Percentiles rank a stretch among this genome's conserved stretches.
These are phyloP conservation scores for Drosophila prostipennis DNA, from an alignment of 2,888 invertebrate species.

Conservation along the genomic window DNA sequence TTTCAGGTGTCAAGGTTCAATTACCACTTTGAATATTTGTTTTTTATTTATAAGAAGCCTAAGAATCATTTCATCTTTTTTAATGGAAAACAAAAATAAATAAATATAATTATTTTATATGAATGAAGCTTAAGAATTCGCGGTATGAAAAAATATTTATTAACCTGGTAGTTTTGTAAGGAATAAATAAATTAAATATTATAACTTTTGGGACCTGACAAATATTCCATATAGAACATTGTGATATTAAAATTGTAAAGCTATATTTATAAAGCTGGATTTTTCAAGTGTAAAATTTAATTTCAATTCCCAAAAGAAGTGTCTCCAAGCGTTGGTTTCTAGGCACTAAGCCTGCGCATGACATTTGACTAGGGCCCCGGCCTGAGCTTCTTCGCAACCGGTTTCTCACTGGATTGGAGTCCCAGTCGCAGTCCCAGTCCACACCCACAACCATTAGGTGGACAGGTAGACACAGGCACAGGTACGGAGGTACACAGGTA, in stretches of 20 bases:
- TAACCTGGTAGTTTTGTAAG: too few relatives aligned
- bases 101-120: too few relatives aligned
- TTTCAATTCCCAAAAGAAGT: neutral
- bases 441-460: conserved; percentile 13
- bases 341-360: conserved; percentile 8
- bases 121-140: neutral
- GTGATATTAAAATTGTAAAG: too few relatives aligned
- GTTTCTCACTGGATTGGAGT: conserved; percentile 8
- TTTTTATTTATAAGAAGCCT: too few relatives aligned
- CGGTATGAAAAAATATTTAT: too few relatives aligned
- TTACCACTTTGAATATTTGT: too few relatives aligned
- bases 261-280: too few relatives aligned
- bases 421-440: conserved; percentile 2
- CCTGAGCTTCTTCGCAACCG: conserved; percentile 32
- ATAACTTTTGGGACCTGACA: too few relatives aligned
- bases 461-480: conserved; percentile 4
- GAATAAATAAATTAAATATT: neutral
- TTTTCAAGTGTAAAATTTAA: neutral
- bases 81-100: too few relatives aligned
- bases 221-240: too few relatives aligned
- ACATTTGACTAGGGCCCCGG: conserved; percentile 30
- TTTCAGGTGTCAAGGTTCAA: too few relatives aligned
- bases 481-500: neutral
- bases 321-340: neutral
- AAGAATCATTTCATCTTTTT: too few relatives aligned